A percentile compares a stretch with the other conserved stretches of the same genome.
phyloP scores from a whole-genome alignment of 2,888 invertebrate genomes.

The Papilio protenor region DNA sequence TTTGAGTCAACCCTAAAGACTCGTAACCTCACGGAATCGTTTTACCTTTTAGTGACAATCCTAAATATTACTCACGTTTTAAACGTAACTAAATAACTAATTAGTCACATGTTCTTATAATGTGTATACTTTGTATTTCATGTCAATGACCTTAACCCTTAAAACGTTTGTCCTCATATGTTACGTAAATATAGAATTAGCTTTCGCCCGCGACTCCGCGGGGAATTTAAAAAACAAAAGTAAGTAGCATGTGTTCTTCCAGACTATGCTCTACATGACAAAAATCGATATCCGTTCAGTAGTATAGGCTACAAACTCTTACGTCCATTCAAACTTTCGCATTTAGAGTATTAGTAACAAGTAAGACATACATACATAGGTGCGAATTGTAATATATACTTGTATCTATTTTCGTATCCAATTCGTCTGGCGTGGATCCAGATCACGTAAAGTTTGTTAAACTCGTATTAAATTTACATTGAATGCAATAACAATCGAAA shows the following conservation, averaged over 20 bases:
- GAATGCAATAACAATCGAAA: conserved; percentile 15
- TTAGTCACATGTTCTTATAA: neutral
- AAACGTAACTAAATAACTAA: neutral
- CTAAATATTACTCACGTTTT: neutral
- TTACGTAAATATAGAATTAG: neutral
- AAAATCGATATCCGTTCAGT: no score
- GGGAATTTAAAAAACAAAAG: no score
- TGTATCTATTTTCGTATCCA: conserved; percentile 40
- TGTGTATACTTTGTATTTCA: neutral
- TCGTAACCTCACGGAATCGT: neutral
- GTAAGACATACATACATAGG: neutral
- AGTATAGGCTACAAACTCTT: no score
- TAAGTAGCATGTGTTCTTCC: no score
- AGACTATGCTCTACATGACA: no score
- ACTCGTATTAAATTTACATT: conserved; percentile 41
- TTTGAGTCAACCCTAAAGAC: neutral
- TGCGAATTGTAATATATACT: neutral
- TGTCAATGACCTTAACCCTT: conserved; percentile 29
- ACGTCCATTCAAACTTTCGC: no score
- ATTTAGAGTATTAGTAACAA: neutral
- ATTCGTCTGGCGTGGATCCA: conserved; percentile 51
- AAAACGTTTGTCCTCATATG: neutral
- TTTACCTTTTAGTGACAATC: neutral
- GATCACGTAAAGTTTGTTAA: conserved; percentile 44
- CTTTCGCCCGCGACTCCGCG: no score